Evolutionary conservation across 2,888 invertebrate species (phyloP).

Genomic region (Conchocele bisecta): DNA sequence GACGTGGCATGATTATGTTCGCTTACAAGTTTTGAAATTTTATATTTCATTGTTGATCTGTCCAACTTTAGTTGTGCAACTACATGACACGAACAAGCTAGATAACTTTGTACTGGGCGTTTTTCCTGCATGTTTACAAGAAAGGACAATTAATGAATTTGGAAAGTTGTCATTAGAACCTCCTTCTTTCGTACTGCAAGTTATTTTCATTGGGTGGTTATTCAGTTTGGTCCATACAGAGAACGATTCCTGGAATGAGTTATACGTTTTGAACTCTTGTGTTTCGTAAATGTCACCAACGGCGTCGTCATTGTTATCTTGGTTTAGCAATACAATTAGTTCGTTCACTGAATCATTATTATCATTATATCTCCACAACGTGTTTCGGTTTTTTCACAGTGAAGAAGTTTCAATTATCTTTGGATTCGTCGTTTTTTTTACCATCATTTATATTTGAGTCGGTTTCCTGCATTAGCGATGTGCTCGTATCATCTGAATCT

Average conservation of each 20-base stretch:
- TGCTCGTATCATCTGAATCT: no score
- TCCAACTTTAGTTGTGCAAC: neutral
- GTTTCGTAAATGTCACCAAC: neutral
- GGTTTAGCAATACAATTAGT: neutral
- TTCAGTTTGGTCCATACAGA: neutral
- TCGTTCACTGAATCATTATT: neutral
- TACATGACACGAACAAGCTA: constrained; percentile 4
- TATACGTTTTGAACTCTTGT: neutral
- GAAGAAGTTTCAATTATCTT: neutral
- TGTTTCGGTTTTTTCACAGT: neutral
- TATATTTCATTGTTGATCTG: neutral
- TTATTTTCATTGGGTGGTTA: constrained; percentile 2
- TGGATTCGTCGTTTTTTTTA: neutral
- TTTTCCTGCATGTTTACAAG: constrained; percentile 15
- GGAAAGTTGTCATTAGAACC: neutral
- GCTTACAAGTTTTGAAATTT: neutral
- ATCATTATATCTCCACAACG: neutral
- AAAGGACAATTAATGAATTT: neutral
- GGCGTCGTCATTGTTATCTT: neutral
- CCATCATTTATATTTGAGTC: neutral
- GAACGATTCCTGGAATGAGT: neutral
- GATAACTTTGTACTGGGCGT: neutral
- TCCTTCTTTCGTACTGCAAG: neutral
- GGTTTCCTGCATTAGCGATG: no score
- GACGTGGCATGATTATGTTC: constrained; percentile 4